A percentile compares a stretch with the other conserved stretches of the same genome.
phyloP scores from a whole-genome alignment of 2,797 vertebrate species.

The Alauda arvensis region DNA sequence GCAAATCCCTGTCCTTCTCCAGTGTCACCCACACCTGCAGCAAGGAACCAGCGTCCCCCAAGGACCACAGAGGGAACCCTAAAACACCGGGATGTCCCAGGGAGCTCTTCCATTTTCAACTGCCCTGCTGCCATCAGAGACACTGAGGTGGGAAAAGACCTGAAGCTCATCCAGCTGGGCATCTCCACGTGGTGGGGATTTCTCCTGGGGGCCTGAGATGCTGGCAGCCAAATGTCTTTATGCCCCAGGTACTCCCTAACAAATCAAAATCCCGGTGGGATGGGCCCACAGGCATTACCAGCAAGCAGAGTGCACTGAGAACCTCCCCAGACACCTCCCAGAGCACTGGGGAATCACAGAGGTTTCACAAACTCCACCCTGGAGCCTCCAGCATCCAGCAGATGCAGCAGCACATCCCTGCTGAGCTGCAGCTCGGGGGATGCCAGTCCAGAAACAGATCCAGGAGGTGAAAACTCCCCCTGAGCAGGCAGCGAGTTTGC shows the following conservation, averaged over 20 bases:
- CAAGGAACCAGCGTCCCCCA: too few species aligned
- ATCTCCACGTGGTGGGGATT: rapidly evolving
- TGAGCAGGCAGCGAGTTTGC: neutral
- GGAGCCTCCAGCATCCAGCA: neutral
- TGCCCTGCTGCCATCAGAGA: neutral
- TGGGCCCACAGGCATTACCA: neutral
- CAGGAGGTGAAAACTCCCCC: neutral
- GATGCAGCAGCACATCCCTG: neutral
- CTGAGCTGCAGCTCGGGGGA: neutral
- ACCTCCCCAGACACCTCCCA: neutral
- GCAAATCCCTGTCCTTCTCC: too few species aligned
- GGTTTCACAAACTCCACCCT: neutral
- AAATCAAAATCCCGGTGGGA: neutral
- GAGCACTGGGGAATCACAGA: neutral
- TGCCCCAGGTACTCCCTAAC: neutral
- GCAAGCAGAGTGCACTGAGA: neutral
- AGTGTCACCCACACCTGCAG: neutral
- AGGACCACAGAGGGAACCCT: neutral
- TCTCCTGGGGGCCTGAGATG: neutral
- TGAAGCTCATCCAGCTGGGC: neutral
- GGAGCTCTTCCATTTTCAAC: neutral
- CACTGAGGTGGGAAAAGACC: neutral
- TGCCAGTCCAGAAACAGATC: neutral
- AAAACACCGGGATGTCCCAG: rapidly evolving
- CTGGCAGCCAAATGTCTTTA: neutral